Evolutionary conservation across 2,113 vertebrate genomes (phyloP).

Genomic region (Petromus typicus): DNA sequence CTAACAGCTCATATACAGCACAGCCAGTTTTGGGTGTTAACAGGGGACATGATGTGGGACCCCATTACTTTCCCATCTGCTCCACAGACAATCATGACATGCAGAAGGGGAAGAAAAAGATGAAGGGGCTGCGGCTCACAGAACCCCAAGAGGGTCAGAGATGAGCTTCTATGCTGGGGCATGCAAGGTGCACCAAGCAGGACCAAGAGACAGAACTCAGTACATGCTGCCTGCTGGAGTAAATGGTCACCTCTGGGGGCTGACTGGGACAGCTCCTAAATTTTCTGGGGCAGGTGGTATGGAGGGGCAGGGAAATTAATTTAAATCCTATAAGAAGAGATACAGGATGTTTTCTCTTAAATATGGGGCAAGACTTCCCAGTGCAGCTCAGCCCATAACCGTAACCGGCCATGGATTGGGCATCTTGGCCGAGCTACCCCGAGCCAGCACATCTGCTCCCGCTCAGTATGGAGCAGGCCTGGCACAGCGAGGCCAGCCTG

Average conservation of each 20-base stretch:
- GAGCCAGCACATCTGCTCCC: rapidly evolving
- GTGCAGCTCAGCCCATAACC: neutral
- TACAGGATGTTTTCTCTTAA: neutral
- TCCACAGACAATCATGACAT: neutral
- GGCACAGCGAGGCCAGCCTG: neutral
- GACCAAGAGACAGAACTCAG: neutral
- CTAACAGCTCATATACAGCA: neutral
- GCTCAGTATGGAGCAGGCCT: neutral
- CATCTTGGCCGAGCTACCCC: neutral
- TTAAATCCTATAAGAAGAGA: neutral
- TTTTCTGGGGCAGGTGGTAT: neutral
- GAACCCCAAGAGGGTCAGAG: neutral
- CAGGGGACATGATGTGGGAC: neutral
- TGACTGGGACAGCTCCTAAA: neutral
- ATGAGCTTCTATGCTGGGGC: neutral
- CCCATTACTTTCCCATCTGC: neutral
- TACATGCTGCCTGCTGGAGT: neutral
- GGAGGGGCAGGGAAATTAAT: neutral
- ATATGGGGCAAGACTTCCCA: neutral
- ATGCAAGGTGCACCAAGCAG: neutral
- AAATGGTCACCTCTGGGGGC: neutral
- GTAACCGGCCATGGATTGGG: neutral
- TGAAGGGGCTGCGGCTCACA: rapidly evolving
- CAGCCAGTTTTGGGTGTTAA: neutral
- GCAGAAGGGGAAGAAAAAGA: no score